Evolutionary conservation across 2,888 invertebrate genomes (phyloP).

Genomic region (Orthonychiurus folsomi): DNA sequence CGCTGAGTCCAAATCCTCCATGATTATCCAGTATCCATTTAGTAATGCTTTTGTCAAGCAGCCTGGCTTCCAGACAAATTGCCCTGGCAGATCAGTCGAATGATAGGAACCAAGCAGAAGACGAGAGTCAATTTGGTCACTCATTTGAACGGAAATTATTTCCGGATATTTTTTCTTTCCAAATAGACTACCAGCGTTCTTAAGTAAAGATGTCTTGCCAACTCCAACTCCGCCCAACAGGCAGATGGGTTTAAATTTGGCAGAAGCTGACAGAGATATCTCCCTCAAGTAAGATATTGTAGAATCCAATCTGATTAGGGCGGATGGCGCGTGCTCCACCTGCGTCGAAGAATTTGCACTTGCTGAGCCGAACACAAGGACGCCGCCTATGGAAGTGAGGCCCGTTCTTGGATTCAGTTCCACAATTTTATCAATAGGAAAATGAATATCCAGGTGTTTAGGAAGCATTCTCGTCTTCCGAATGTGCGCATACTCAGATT

Average conservation of each 20-base stretch:
- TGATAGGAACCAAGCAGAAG: conserved; percentile 86
- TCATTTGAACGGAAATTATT: conserved; percentile 80
- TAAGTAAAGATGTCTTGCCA: conserved; percentile 85
- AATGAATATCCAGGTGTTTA: too few species aligned
- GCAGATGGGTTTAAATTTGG: conserved; percentile 47
- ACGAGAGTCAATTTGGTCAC: conserved; percentile 94
- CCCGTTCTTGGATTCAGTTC: too few species aligned
- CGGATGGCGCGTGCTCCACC: too few species aligned
- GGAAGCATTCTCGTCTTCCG: too few species aligned
- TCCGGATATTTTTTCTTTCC: conserved; percentile 45
- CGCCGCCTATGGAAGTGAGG: too few species aligned
- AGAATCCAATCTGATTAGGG: too few species aligned
- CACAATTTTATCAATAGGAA: too few species aligned
- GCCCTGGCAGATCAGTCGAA: conserved; percentile 93
- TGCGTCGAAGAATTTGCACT: too few species aligned
- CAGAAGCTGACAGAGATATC: conserved; percentile 14
- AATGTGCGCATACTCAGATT: too few species aligned
- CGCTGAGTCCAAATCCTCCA: conserved; percentile 93
- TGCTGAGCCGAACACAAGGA: too few species aligned
- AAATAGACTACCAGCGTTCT: conserved; percentile 59
- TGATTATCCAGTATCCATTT: conserved; percentile 70
- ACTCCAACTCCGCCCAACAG: conserved; percentile 84
- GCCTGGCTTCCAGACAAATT: conserved; percentile 95
- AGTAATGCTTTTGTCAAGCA: conserved; percentile 61
- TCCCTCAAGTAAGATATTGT: conserved; percentile 7